Evolutionary conservation across 2,113 vertebrate species (phyloP).

Genomic region (Nettapus auritus): DNA sequence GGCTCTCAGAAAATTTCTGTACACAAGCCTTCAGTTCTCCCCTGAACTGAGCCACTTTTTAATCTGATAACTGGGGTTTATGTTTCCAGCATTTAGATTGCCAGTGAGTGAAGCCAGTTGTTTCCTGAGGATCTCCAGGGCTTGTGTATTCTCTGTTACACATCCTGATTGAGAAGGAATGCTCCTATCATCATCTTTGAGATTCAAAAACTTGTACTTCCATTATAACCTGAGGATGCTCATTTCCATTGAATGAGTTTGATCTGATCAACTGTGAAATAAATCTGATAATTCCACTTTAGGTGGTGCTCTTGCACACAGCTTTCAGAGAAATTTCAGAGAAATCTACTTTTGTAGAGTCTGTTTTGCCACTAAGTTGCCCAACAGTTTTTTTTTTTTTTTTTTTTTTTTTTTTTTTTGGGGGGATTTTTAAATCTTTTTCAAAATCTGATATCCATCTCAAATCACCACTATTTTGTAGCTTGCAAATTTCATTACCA

Average conservation of each 20-base stretch:
- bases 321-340: neutral
- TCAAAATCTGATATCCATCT: too few species aligned
- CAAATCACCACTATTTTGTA: conserved; percentile 69
- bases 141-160: rapidly evolving
- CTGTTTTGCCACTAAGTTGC: conserved; percentile 51
- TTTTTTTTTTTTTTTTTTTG: too few species aligned
- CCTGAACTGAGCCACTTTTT: neutral
- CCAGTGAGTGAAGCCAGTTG: neutral
- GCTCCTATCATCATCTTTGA: neutral
- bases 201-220: neutral
- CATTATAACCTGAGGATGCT: neutral
- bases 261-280: conserved; percentile 15
- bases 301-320: conserved; percentile 47
- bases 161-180: neutral
- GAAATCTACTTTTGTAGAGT: neutral
- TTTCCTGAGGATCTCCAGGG: neutral
- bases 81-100: neutral
- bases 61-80: neutral
- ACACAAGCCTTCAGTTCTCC: neutral
- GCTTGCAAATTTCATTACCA: conserved; percentile 65
- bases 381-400: too few species aligned
- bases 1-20: neutral
- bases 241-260: neutral
- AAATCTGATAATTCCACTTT: conserved; percentile 45
- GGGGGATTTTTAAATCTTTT: too few species aligned